Percentiles rank a stretch among this genome's conserved stretches.
These are phyloP conservation scores for Pluvianellus socialis DNA, from an alignment of 2,113 vertebrate species.

Conservation along the genomic window DNA sequence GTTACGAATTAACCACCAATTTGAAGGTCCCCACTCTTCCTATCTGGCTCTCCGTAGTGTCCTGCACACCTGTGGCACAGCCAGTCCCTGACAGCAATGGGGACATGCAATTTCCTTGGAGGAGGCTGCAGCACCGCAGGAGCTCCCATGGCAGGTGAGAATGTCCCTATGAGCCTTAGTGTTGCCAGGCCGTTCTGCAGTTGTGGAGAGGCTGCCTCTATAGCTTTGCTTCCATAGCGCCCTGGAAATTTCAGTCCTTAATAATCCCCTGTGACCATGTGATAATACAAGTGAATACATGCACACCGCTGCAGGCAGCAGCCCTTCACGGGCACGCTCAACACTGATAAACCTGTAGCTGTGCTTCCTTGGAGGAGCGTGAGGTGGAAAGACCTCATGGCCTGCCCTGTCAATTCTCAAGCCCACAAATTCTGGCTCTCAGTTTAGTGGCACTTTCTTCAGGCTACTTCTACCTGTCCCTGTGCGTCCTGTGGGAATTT, in stretches of 20 bases:
- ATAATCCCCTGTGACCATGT: background rate
- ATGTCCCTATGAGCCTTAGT: background rate
- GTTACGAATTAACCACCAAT: background rate
- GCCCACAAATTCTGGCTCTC: background rate
- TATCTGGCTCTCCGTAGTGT: slow-evolving; percentile 52
- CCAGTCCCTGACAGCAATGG: slow-evolving; percentile 28
- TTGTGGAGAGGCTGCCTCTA: background rate
- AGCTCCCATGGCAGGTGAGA: slow-evolving; percentile 49
- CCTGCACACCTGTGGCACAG: slow-evolving; percentile 23
- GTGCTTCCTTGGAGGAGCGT: background rate
- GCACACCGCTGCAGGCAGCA: background rate
- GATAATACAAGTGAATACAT: background rate
- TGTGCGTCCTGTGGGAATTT: background rate
- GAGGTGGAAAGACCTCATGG: background rate
- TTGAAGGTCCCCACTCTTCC: slow-evolving; percentile 32
- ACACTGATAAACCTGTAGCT: background rate
- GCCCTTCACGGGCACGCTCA: background rate
- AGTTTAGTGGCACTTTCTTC: background rate
- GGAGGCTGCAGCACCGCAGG: slow-evolving; percentile 38
- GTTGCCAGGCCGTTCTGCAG: background rate
- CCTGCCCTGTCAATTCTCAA: background rate
- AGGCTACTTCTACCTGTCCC: background rate
- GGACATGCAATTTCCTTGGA: slow-evolving; percentile 29
- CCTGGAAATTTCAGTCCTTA: background rate
- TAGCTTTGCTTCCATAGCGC: background rate